These are phyloP conservation scores for Zaprionus capensis DNA, from an alignment of 1,140 invertebrate genomes.

Conservation along the genomic window DNA sequence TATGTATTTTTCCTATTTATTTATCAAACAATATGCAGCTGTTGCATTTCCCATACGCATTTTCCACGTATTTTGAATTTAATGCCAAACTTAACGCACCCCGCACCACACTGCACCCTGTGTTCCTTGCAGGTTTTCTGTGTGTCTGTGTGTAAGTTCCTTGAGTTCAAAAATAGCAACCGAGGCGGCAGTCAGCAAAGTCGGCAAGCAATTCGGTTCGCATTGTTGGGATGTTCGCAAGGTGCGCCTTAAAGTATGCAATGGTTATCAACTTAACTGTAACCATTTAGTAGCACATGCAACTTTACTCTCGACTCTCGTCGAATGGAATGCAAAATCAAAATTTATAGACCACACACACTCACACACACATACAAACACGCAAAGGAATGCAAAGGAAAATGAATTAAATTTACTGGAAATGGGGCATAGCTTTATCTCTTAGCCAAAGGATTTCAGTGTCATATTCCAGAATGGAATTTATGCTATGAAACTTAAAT, in stretches of 20 bases:
- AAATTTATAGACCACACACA: slow-evolving; percentile 45
- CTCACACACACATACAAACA: background rate
- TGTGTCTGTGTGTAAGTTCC: slow-evolving; percentile 17
- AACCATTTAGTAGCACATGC: slow-evolving; percentile 17
- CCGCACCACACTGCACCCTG: background rate
- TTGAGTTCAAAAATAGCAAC: slow-evolving; percentile 49
- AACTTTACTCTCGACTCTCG: slow-evolving; percentile 14
- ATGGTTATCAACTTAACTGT: slow-evolving; percentile 33
- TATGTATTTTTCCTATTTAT: slow-evolving; percentile 56
- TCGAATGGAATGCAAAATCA: slow-evolving; percentile 35
- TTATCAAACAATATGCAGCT: slow-evolving; percentile 72
- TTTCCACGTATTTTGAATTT: slow-evolving; percentile 56
- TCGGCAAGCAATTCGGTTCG: slow-evolving; percentile 29
- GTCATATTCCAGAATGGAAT: background rate
- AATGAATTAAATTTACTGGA: background rate
- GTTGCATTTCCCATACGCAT: slow-evolving; percentile 71
- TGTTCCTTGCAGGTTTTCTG: background rate
- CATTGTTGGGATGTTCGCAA: slow-evolving; percentile 53
- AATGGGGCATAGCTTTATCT: background rate
- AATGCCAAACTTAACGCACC: slow-evolving; percentile 56
- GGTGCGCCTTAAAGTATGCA: slow-evolving; percentile 48
- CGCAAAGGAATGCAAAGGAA: slow-evolving; percentile 23
- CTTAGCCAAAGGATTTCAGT: background rate
- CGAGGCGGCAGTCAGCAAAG: slow-evolving; percentile 6
- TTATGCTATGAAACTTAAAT: slow-evolving; percentile 1